Evolutionary conservation across 2,113 vertebrate genomes (phyloP), one percentile per base, ranked within the genome.

Genomic region (Platysteira castanea): DNA sequence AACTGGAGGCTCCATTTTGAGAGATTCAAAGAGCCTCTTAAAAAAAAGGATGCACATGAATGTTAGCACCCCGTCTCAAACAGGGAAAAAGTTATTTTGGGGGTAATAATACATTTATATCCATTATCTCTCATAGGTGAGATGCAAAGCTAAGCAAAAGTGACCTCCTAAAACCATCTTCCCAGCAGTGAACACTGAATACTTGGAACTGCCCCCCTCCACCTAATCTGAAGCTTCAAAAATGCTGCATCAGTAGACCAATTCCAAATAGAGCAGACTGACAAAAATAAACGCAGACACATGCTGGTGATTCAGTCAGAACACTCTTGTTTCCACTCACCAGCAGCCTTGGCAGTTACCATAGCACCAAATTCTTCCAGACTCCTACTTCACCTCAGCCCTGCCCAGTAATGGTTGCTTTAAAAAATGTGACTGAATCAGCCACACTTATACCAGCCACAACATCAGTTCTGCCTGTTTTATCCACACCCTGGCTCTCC

Each of bases 251-350:
- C 93, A 89, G 83, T 26, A 84, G 59, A 56, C 30, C 76, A 92
- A 67, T 59, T 74, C 60, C 75, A 94, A 89, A 74, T 1, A 67
- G 64, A 86, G 69, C 64, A 92, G 85, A 64, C 44, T 50, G 79
- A 73, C 76, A 86, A 90, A 95, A 89, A 95, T 73, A 95, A 93
- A 76, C 7, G 1, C 83, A 94, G 92, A 85, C 90, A 90, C 86
- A 86, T 65, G 71, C 68, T 30, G 57, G 75, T 73, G 83, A 92
- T 57, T 85, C 90, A 76, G 13, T 10, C 53, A 68, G 69, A 76
- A 46, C 63, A 54, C 23, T 8, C 87, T 61, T 54, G 57, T 49
- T 69, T 54, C 80, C 80, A 69, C 86, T 84, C 24, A 89, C 84
- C 90, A 89, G 64, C 83, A 88, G 79, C 82, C 93, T 52, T 5